Evolutionary conservation across 2,113 vertebrate genomes (phyloP), one percentile per base, ranked within the genome.

Genomic region (Oreochromis spilurus): DNA sequence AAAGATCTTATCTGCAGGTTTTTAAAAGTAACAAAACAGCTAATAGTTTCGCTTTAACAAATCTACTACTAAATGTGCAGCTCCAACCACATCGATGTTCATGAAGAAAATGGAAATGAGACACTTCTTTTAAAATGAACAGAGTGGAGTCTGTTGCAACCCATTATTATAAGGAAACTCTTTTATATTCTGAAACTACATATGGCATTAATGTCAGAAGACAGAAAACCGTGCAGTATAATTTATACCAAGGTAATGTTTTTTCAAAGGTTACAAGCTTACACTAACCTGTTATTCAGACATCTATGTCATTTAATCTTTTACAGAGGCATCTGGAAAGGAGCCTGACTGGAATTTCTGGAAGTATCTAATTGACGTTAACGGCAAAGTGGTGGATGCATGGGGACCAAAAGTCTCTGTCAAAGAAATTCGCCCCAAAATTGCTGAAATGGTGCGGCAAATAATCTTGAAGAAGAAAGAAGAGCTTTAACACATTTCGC

Each of bases 311-410:
- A 19, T 62, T 60, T 45, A 31, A 43, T 58, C 38, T 81, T 38
- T 36, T 53, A 48, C 95, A 99, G 99, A 98, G 19, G 95, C 96
- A 26, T 97, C 97, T 67, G 97, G 97, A 62, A 97, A 98, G 90
- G 98, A 99, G 88, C 98, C 99, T 19, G 97, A 97, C 84, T 99
- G 99, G 98, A 99, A 99, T 89, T 99, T 99, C 95, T 99, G 98
- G 98, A 99, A 99, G 93, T 99, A 98, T 84, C 96, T 99, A 1
- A 95, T 99, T 17, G 97, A 97, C 24, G 96, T 97, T 2, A 96
- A 97, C 40, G 99, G 99, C 4, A 97, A 97, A 70, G 98, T 97
- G 21, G 95, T 98, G 34, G 97, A 97, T 10, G 96, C 96, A 0
- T 99, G 99, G 99, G 98, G 97, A 60, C 97, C 98, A 9, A 95